A percentile compares a stretch with the other conserved stretches of the same genome.
These are phyloP conservation scores for Tricholaema leucomelas DNA, from an alignment of 2,113 vertebrate species.

Conservation along the genomic window DNA sequence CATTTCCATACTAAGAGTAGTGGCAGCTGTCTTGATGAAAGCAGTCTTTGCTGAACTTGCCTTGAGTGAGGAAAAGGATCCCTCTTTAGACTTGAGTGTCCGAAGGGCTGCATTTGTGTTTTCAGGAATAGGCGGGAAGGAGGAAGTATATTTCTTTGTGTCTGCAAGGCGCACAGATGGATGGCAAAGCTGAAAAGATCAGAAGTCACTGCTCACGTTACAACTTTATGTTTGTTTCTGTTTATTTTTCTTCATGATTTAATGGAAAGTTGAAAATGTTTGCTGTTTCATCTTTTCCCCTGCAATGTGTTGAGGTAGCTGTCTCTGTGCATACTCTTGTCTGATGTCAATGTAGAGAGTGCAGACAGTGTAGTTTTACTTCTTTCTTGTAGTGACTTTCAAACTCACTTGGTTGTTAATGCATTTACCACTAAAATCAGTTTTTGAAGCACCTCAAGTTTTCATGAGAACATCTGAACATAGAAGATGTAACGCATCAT, in stretches of 20 bases:
- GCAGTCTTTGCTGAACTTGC: fast-evolving
- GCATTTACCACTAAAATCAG: background rate
- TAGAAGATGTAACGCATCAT: background rate
- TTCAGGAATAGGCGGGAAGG: background rate
- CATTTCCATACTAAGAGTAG: background rate
- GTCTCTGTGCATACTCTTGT: fast-evolving
- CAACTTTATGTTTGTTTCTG: background rate
- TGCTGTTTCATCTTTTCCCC: background rate
- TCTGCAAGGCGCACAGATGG: fast-evolving
- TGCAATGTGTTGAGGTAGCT: background rate
- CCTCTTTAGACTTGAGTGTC: fast-evolving
- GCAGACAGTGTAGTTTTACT: background rate
- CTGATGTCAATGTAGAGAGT: background rate
- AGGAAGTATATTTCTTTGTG: fast-evolving
- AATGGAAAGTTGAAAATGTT: background rate
- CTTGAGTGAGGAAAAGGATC: fast-evolving
- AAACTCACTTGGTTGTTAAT: background rate
- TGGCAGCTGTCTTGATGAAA: background rate
- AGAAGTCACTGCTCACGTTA: background rate
- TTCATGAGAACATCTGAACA: background rate
- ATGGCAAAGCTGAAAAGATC: background rate
- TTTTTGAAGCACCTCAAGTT: background rate
- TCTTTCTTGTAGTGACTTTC: background rate
- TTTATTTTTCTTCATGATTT: background rate
- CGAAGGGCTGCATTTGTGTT: fast-evolving